Conservation (phyloP, 2,888 invertebrate genomes). For the Athetis lepigone region DNA sequence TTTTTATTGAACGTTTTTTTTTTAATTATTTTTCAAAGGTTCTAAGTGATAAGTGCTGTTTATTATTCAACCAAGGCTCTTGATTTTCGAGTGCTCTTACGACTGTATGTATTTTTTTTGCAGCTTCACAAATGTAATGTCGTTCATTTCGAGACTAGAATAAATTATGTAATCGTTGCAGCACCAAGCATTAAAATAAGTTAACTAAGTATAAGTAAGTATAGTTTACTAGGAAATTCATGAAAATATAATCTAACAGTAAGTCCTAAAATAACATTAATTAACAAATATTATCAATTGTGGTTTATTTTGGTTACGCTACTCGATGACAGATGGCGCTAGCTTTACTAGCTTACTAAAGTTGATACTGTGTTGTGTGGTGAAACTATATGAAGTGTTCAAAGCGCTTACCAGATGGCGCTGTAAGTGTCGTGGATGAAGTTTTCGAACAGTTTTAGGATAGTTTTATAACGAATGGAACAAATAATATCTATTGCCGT, state of each 20-base stretch:
- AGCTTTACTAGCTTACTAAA: background rate
- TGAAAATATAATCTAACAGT: slow-evolving; percentile 23
- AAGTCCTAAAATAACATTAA: no score
- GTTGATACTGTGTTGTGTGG: background rate
- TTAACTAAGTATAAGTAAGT: no score
- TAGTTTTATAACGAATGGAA: background rate
- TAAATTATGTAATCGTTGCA: slow-evolving; percentile 31
- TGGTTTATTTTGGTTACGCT: slow-evolving; percentile 60
- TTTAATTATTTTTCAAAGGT: no score
- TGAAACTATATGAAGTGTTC: slow-evolving; percentile 4
- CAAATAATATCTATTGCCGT: slow-evolving; percentile 26
- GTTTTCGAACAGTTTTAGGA: background rate
- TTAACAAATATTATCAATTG: no score
- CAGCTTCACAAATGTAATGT: slow-evolving; percentile 20
- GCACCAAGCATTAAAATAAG: slow-evolving; percentile 17
- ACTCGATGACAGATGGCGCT: slow-evolving; percentile 75
- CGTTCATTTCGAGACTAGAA: slow-evolving; percentile 14
- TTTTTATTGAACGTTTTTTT: no score
- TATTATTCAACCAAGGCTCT: slow-evolving; percentile 4
- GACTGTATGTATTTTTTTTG: slow-evolving; percentile 3
- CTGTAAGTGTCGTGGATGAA: background rate
- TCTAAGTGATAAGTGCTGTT: background rate
- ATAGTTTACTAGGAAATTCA: slow-evolving; percentile 29
- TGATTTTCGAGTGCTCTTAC: background rate
- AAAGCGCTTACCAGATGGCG: slow-evolving; percentile 67